Evolutionary conservation across 2,113 vertebrate species (phyloP).

Genomic region (Mugil cephalus): DNA sequence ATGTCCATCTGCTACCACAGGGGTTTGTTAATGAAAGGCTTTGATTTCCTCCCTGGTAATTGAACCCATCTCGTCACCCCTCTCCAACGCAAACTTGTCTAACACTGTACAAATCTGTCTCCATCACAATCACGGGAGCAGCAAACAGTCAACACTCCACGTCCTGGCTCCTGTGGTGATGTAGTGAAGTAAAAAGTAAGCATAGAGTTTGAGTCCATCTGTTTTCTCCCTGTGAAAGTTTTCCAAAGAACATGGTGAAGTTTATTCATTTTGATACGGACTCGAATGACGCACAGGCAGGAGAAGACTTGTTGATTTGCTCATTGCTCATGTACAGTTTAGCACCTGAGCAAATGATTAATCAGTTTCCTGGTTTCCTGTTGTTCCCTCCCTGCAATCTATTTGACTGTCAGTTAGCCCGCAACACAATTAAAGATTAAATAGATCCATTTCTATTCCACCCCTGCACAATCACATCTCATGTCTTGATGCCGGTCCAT

Average conservation of each 20-base stretch:
- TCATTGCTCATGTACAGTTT: conserved; percentile 9
- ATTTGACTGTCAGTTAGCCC: conserved; percentile 33
- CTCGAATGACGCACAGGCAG: conserved; percentile 8
- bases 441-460: conserved; percentile 60
- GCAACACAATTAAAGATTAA: conserved; percentile 45
- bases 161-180: conserved; percentile 35
- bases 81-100: conserved; percentile 37
- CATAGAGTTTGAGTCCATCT: conserved; percentile 23
- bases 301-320: conserved; percentile 31
- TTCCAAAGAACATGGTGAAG: background rate
- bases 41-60: conserved; percentile 56
- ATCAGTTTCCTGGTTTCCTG: conserved; percentile 27
- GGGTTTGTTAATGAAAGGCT: conserved; percentile 45
- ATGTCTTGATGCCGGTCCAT: conserved; percentile 45
- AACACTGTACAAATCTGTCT: conserved; percentile 61
- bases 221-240: background rate
- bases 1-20: conserved; percentile 35
- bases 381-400: conserved; percentile 20
- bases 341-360: conserved; percentile 12
- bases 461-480: conserved; percentile 32
- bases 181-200: conserved; percentile 23
- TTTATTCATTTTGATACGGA: conserved; percentile 22
- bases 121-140: conserved; percentile 59
- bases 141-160: conserved; percentile 62
- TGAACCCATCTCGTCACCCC: conserved; percentile 34